Conservation (phyloP, 2,113 vertebrate species). For the Nibea coibor region DNA sequence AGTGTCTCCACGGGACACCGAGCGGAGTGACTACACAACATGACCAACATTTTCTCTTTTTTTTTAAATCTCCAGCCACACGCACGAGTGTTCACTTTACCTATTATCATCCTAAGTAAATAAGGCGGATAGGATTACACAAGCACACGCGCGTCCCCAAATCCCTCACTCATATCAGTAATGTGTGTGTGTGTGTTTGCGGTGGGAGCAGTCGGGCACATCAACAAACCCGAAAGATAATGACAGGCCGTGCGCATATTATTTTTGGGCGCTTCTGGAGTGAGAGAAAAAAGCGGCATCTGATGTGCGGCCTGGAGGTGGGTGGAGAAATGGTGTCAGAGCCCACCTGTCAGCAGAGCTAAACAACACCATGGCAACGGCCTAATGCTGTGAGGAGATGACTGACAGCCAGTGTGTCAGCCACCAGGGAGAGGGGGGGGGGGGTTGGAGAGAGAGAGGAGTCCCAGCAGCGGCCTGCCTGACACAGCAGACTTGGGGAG, state of each 20-base stretch:
- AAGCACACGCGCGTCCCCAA: slow-evolving; percentile 26
- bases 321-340: slow-evolving; percentile 70
- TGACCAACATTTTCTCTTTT: background rate
- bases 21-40: slow-evolving; percentile 4
- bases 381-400: slow-evolving; percentile 70
- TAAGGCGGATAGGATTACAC: slow-evolving; percentile 37
- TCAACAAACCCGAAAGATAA: slow-evolving; percentile 45
- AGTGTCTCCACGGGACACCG: background rate
- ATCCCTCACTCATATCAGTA: slow-evolving; percentile 28
- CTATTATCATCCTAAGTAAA: slow-evolving; percentile 35
- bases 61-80: background rate
- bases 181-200: slow-evolving; percentile 38
- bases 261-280: slow-evolving; percentile 72
- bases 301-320: slow-evolving; percentile 73
- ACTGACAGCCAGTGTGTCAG: slow-evolving; percentile 73
- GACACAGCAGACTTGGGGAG: slow-evolving; percentile 69
- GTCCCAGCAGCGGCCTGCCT: slow-evolving; percentile 57
- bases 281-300: slow-evolving; percentile 51
- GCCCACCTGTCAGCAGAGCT: slow-evolving; percentile 79
- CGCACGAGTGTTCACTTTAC: slow-evolving; percentile 13
- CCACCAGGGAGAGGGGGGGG: slow-evolving; percentile 31
- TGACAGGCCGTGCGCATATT: slow-evolving; percentile 44
- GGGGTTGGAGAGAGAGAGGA: background rate
- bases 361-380: slow-evolving; percentile 83
- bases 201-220: slow-evolving; percentile 8